Evolutionary conservation across 2,797 vertebrate species (phyloP).

Genomic region (Micromesistius poutassou): DNA sequence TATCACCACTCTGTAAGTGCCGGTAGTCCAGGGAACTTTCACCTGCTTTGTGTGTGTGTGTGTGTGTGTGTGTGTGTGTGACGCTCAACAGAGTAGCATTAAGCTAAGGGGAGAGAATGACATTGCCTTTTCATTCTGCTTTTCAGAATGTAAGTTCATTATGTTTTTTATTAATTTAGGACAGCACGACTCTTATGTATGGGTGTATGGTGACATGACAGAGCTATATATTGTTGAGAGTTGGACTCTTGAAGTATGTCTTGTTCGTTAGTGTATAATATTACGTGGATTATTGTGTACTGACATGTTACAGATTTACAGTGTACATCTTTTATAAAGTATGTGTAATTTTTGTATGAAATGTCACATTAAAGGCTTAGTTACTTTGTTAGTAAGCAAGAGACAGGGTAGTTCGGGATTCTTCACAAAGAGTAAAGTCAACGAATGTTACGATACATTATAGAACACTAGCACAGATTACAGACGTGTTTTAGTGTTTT

Average conservation of each 20-base stretch:
- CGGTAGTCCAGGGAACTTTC: slow-evolving; percentile 3
- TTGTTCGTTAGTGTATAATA: too few relatives aligned
- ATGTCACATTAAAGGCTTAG: not conserved
- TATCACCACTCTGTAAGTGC: slow-evolving; percentile 1
- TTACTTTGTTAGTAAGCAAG: not conserved
- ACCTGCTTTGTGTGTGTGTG: slow-evolving; percentile 6
- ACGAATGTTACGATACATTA: not conserved
- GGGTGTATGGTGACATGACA: not conserved
- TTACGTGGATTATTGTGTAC: not conserved
- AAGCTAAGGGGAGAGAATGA: slow-evolving; percentile 44
- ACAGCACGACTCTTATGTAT: not conserved
- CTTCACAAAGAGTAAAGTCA: not conserved
- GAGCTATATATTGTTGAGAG: not conserved
- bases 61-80: slow-evolving; percentile 18
- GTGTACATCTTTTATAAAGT: not conserved
- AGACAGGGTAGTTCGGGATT: not conserved
- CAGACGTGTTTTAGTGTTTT: not conserved
- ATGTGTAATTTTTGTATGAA: not conserved
- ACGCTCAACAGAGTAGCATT: slow-evolving; percentile 8
- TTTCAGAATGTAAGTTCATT: not conserved
- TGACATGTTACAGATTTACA: not conserved
- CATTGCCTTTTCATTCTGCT: slow-evolving; percentile 14
- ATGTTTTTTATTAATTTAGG: not conserved
- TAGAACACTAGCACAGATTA: not conserved
- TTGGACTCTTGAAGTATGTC: not conserved